Percentiles rank a stretch among this genome's conserved stretches.
These are phyloP conservation scores for Diabrotica virgifera DNA, from an alignment of 1,140 invertebrate species.

Conservation along the genomic window DNA sequence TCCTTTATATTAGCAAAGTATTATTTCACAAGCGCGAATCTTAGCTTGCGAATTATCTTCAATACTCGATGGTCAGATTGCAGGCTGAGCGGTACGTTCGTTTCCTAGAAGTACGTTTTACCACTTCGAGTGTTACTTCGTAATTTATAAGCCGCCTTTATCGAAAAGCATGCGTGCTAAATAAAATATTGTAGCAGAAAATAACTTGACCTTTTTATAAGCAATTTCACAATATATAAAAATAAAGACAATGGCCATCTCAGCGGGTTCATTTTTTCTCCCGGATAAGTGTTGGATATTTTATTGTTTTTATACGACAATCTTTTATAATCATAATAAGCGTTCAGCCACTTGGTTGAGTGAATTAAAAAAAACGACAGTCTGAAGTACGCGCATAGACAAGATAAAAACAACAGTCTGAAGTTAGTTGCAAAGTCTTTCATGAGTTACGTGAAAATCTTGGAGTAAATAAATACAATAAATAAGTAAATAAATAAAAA, in stretches of 20 bases:
- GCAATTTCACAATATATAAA: conserved; percentile 1
- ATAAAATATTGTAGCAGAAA: conserved; percentile 3
- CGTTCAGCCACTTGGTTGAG: no score
- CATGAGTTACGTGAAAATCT: no score
- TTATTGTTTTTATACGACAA: no score
- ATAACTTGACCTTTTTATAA: conserved; percentile 3
- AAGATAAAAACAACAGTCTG: no score
- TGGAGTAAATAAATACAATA: no score
- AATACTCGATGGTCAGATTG: neutral
- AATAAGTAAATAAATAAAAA: no score
- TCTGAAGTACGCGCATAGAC: no score
- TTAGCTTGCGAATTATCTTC: neutral
- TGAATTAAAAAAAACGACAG: no score
- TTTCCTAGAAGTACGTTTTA: conserved; percentile 2
- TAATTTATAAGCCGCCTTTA: conserved; percentile 2
- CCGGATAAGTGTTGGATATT: no score
- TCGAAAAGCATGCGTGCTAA: conserved; percentile 2
- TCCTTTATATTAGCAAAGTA: neutral
- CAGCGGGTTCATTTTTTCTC: no score
- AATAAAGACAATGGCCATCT: neutral
- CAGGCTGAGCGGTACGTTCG: neutral
- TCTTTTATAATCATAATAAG: no score
- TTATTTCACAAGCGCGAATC: neutral
- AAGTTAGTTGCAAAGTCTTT: no score
- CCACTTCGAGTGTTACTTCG: neutral